A percentile compares a stretch with the other conserved stretches of the same genome.
phyloP scores from a whole-genome alignment of 2,888 invertebrate species.

The Pheosia tremula region DNA sequence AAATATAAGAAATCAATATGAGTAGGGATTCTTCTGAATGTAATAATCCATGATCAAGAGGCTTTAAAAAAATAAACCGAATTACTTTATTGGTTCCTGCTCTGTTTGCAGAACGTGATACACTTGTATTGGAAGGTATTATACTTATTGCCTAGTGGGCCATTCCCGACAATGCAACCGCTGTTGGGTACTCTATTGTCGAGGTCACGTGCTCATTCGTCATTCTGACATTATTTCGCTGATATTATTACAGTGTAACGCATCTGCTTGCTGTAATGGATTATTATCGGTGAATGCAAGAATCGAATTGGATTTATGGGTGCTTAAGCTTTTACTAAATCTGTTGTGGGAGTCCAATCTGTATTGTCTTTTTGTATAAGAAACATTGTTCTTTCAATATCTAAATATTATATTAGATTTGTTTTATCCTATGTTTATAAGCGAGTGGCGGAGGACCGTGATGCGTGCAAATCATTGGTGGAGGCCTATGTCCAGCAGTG shows the following conservation, averaged over 20 bases:
- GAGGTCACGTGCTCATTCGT: conserved; percentile 64
- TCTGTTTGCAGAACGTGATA: conserved; percentile 65
- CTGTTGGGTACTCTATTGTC: conserved; percentile 55
- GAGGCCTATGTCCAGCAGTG: too few relatives aligned
- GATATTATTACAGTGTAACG: conserved; percentile 26
- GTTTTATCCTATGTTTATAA: too few relatives aligned
- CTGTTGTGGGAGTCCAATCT: not conserved
- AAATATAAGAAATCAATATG: too few relatives aligned
- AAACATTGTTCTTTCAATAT: too few relatives aligned
- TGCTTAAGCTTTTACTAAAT: not conserved
- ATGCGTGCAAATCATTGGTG: too few relatives aligned
- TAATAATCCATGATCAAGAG: not conserved
- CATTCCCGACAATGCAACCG: conserved; percentile 40
- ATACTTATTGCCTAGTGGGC: conserved; percentile 45
- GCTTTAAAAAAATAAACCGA: not conserved
- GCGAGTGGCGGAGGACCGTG: too few relatives aligned
- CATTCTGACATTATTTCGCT: conserved; percentile 55
- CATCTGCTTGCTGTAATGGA: conserved; percentile 38
- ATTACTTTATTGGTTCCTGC: conserved; percentile 10
- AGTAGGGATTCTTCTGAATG: too few relatives aligned
- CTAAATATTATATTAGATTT: too few relatives aligned
- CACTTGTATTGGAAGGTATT: conserved; percentile 50
- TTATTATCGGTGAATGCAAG: conserved; percentile 37
- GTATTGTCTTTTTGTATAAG: too few relatives aligned
- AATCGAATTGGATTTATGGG: conserved; percentile 30